Evolutionary conservation across 2,888 invertebrate genomes (phyloP).

Genomic region (Lagria hirta): DNA sequence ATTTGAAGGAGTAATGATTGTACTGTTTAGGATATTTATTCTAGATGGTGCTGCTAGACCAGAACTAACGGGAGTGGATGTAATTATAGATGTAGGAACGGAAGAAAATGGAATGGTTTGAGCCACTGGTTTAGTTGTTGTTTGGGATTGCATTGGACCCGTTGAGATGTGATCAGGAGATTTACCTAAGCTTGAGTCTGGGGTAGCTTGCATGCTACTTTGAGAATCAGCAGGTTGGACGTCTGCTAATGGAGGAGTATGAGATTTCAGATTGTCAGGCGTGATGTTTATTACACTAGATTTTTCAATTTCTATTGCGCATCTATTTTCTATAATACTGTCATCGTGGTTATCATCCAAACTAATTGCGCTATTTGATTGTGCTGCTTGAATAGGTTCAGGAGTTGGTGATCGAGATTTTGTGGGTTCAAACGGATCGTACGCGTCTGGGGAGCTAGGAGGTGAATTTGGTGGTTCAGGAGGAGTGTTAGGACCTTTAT

Average conservation of each 20-base stretch:
- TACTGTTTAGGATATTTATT: constrained; percentile 50
- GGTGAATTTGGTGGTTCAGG: constrained; percentile 68
- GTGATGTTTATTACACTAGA: constrained; percentile 31
- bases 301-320: constrained; percentile 40
- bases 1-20: constrained; percentile 45
- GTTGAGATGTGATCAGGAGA: constrained; percentile 39
- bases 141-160: constrained; percentile 35
- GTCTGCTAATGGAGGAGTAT: constrained; percentile 48
- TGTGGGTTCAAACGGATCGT: constrained; percentile 91
- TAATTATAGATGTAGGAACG: constrained; percentile 45
- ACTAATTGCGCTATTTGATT: constrained; percentile 11
- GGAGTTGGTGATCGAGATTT: constrained; percentile 73
- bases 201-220: constrained; percentile 46
- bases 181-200: constrained; percentile 40
- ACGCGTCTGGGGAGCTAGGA: constrained; percentile 76
- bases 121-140: constrained; percentile 45
- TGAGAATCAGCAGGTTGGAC: constrained; percentile 54
- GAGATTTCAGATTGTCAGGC: constrained; percentile 40
- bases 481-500: constrained; percentile 73
- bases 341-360: constrained; percentile 35
- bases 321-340: constrained; percentile 27
- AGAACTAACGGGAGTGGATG: constrained; percentile 48
- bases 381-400: constrained; percentile 44
- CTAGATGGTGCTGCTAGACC: constrained; percentile 43
- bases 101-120: constrained; percentile 48